Percentiles rank a stretch among this genome's conserved stretches.
These are phyloP conservation scores for Vidua chalybeata DNA, from an alignment of 2,113 vertebrate species.

Conservation along the genomic window DNA sequence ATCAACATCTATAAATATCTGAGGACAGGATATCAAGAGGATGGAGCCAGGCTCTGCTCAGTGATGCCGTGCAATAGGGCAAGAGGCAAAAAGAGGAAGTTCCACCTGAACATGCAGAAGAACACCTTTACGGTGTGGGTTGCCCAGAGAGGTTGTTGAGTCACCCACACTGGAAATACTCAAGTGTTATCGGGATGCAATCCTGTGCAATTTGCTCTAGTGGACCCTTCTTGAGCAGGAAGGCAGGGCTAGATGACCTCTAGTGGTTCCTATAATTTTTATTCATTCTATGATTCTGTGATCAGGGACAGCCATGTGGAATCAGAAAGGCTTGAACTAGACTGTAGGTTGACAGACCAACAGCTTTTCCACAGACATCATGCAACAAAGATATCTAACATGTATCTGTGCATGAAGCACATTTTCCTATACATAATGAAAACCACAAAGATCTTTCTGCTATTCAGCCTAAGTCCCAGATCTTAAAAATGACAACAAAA, in stretches of 20 bases:
- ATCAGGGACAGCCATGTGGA: neutral
- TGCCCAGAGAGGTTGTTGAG: neutral
- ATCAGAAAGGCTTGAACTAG: neutral
- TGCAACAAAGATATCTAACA: neutral
- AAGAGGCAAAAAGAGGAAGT: neutral
- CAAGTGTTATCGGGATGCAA: neutral
- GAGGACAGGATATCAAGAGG: neutral
- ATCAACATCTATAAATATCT: neutral
- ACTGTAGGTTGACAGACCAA: neutral
- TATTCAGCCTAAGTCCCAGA: neutral
- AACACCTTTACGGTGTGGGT: neutral
- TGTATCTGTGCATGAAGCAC: neutral
- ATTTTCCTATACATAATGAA: neutral
- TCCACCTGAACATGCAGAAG: neutral
- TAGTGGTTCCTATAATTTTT: neutral
- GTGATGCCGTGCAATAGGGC: fast-evolving
- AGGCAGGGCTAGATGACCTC: neutral
- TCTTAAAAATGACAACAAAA: neutral
- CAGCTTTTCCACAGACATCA: neutral
- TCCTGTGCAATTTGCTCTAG: neutral
- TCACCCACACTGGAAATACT: neutral
- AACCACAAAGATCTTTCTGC: neutral
- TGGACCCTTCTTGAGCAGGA: neutral
- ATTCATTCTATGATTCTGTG: neutral
- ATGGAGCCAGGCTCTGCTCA: neutral